Base-by-base conservation (phyloP, 2,113 vertebrate genomes). In the Lycocorax pyrrhopterus region DNA sequence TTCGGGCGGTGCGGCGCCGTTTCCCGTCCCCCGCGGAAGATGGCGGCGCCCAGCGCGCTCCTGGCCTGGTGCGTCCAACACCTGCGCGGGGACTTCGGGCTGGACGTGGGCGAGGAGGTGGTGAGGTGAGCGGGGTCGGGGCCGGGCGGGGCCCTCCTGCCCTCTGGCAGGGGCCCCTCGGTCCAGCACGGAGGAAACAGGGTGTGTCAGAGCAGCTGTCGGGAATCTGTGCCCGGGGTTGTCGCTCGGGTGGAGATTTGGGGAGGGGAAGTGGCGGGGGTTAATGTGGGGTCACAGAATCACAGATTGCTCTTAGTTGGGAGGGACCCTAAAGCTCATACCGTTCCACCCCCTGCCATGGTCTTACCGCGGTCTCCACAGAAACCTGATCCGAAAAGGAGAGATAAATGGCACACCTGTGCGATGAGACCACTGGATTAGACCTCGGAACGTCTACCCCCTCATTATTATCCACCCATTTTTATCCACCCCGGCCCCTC, bases 41-140 rank as follows among this genome's bases (percentile, higher is more conserved):
- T 98, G 98, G 96, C 97, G 87, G 94, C 82, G 22, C 66, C 94
- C 30, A 46, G 49, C 51, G 26, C 32, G 37, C 94, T 99, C 27
- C 44, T 98, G 89, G 94, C 94, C 16, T 99, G 99, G 99, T 99
- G 99, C 72, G 98, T 98, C 49, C 98, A 98, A 67, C 97, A 99
- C 81, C 81, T 99, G 68, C 97, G 98, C 35, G 97, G 97, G 26
- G 97, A 97, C 56, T 99, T 99, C 67, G 98, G 98, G 19, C 80
- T 99, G 96, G 98, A 99, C 56, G 98, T 98, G 46, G 98, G 98
- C 96, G 99, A 99, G 96, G 99, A 99, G 59, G 98, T 99, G 47
- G 98, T 99, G 76, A 97, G 98, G 99, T 99, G 96, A 99, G 98
- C 73, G 7, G 21, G 13, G 62, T 16, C 55, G 4, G 19, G 17